Evolutionary conservation across 37 sponge, comb jelly and placozoan species (phyloP).

Genomic region (Diacarnus erythraeanus): DNA sequence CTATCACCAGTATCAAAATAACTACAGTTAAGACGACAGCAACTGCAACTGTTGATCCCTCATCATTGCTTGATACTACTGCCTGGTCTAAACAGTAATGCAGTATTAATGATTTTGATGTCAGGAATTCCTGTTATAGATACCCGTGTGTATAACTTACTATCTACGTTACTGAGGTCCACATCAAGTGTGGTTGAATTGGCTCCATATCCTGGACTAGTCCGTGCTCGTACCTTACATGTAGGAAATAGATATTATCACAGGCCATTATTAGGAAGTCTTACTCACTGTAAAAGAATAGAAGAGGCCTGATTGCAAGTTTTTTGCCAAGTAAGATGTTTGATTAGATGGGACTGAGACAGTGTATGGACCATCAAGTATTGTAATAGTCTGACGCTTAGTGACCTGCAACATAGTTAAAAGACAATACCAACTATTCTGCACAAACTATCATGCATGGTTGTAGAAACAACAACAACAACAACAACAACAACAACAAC

Average conservation of each 20-base stretch:
- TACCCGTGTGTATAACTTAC: too few relatives aligned
- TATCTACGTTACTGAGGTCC: too few relatives aligned
- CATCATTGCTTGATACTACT: too few relatives aligned
- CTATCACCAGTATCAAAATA: not conserved
- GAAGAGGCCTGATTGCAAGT: slow-evolving; percentile 3
- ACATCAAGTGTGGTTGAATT: slow-evolving; percentile 6
- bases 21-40: not conserved
- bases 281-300: slow-evolving; percentile 31
- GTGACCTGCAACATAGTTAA: not conserved
- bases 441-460: too few relatives aligned
- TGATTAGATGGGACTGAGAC: not conserved
- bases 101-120: too few relatives aligned
- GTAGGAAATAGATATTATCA: not conserved
- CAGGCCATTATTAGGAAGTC: not conserved
- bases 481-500: too few relatives aligned
- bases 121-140: too few relatives aligned
- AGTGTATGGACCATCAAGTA: slow-evolving; percentile 4
- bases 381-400: not conserved
- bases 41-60: not conserved
- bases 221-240: slow-evolving; percentile 17
- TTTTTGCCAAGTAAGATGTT: not conserved
- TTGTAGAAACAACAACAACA: too few relatives aligned
- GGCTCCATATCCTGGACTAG: slow-evolving; percentile 16
- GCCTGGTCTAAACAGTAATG: too few relatives aligned
- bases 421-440: not conserved